Base-by-base conservation (phyloP, 2,113 vertebrate species). In the Antigone vipio region DNA sequence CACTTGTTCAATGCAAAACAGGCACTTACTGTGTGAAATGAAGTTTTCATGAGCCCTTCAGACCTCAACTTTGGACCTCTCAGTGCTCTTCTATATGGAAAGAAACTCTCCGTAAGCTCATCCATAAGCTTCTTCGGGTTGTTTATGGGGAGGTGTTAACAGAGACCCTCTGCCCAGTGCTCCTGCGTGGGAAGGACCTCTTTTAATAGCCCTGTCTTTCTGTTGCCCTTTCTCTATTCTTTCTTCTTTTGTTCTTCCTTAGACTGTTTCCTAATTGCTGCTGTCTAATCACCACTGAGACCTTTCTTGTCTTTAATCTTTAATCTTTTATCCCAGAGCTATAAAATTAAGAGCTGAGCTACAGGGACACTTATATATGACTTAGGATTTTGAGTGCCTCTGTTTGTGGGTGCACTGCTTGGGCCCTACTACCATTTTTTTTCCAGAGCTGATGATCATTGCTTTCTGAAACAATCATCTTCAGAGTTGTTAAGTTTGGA, bases 161-260 rank as follows among this genome's bases (percentile, higher is more conserved):
- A 35, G 26, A 90, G n/a, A 88, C 79, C 87, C 79, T 93, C 82
- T 96, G 97, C 97, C 97, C 96, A 95, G 58, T 64, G 97, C 92
- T 95, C 97, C 98, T 97, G 97, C 93, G 30, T 88, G 78, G 89
- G 88, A 95, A 79, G 85, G 82, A 81, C 86, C 45, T 95, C 83
- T 97, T 42, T 71, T 95, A 90, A 94, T 63, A 84, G 76, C 94
- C 66, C 85, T 97, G 89, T 92, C 90, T 93, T 98, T 96, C 96
- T 97, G 45, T 44, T 91, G 79, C 80, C 56, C 62, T 94, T 76
- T 91, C 85, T 89, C 64, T 95, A n/a, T 34, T 80, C 69, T 84
- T 92, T 59, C 53, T 64, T 88, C 78, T 85, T 88, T 91, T 95
- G 23, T 49, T 90, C 63, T 94, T 77, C 75, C 52, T 87, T 69